Conservation (phyloP, 1,140 invertebrate species). For the Drosophila jambulina region DNA sequence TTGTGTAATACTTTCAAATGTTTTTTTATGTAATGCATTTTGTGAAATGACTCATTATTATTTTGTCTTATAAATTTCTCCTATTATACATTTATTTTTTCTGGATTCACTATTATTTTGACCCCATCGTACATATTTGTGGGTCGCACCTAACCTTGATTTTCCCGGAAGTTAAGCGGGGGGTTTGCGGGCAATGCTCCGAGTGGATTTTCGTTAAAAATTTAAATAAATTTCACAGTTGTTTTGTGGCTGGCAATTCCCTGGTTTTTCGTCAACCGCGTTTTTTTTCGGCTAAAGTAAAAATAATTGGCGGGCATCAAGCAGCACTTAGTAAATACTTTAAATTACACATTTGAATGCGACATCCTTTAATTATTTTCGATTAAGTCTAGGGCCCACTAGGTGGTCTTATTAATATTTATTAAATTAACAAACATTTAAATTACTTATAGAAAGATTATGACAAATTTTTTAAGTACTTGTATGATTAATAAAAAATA, state of each 20-base stretch:
- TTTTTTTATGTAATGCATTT: too few species aligned
- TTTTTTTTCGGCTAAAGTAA: conserved; percentile 13
- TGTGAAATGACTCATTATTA: too few species aligned
- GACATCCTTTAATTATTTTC: neutral
- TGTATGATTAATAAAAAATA: neutral
- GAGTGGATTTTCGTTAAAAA: conserved; percentile 74
- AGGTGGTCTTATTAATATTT: neutral
- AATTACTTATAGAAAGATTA: neutral
- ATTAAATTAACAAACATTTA: neutral
- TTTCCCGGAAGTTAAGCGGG: conserved; percentile 11
- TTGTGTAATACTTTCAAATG: too few species aligned
- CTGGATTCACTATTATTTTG: neutral
- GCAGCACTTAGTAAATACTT: conserved; percentile 15
- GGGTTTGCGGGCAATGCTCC: conserved; percentile 37
- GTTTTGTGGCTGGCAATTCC: conserved; percentile 42
- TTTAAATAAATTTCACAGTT: conserved; percentile 52
- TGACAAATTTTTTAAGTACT: too few species aligned
- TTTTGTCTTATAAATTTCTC: too few species aligned
- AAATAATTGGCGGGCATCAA: conserved; percentile 27
- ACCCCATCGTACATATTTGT: neutral
- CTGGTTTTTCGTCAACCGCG: conserved; percentile 10
- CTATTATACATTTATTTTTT: too few species aligned
- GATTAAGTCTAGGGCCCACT: rapidly evolving
- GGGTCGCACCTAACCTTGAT: conserved; percentile 20
- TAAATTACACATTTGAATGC: conserved; percentile 7